A percentile compares a stretch with the other conserved stretches of the same genome.
Evolutionary conservation across 2,888 invertebrate genomes (phyloP).

Genomic region (Heteropelma amictum): DNA sequence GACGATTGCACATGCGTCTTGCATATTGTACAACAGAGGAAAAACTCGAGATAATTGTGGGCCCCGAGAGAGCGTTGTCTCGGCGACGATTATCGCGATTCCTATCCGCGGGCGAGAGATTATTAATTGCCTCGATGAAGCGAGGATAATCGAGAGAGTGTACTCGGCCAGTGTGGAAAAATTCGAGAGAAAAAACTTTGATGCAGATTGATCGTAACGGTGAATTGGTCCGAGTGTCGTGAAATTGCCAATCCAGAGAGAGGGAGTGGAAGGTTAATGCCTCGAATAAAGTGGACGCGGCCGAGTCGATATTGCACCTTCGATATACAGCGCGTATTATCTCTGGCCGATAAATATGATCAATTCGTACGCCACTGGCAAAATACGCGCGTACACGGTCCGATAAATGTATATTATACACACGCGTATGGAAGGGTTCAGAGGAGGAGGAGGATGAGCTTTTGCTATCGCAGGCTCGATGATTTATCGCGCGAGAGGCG

Average conservation of each 20-base stretch:
- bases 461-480: slow-evolving; percentile 64
- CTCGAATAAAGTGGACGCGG: not conserved
- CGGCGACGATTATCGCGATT: slow-evolving; percentile 18
- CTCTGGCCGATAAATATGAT: slow-evolving; percentile 58
- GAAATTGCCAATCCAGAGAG: no score
- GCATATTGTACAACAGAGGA: slow-evolving; percentile 2
- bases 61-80: slow-evolving; percentile 2
- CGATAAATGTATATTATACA: slow-evolving; percentile 26
- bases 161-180: not conserved
- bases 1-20: not conserved
- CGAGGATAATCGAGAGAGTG: slow-evolving; percentile 14
- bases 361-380: slow-evolving; percentile 63
- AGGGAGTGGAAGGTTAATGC: not conserved
- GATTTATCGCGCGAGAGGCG: slow-evolving; percentile 72
- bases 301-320: slow-evolving; percentile 2
- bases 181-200: no score
- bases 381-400: slow-evolving; percentile 24
- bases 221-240: no score
- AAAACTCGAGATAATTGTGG: slow-evolving; percentile 37
- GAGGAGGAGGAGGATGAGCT: slow-evolving; percentile 29
- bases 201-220: not conserved
- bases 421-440: not conserved
- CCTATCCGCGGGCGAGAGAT: slow-evolving; percentile 5
- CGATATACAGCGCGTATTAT: slow-evolving; percentile 32
- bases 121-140: slow-evolving; percentile 52